These are phyloP conservation scores for Platycheirus rosarum DNA, from an alignment of 2,888 invertebrate genomes.

Conservation along the genomic window DNA sequence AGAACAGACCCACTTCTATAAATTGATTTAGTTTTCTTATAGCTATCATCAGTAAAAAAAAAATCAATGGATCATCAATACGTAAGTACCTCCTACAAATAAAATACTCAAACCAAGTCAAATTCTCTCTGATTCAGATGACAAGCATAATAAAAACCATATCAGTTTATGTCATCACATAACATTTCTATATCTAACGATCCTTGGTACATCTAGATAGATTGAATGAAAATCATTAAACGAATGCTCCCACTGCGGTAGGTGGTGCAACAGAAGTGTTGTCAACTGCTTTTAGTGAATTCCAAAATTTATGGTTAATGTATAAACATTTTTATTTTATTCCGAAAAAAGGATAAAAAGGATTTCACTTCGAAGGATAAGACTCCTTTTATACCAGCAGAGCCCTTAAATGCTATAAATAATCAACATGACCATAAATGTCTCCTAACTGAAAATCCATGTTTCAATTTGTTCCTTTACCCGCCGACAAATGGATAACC, in stretches of 20 bases:
- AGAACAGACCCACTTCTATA: slow-evolving; percentile 29
- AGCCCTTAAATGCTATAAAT: slow-evolving; percentile 57
- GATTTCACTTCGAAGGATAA: slow-evolving; percentile 21
- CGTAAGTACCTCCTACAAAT: neutral
- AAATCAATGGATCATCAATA: neutral
- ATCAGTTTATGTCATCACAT: slow-evolving; percentile 36
- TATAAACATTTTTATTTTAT: slow-evolving; percentile 9
- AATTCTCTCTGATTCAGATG: neutral
- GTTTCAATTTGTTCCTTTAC: slow-evolving; percentile 68
- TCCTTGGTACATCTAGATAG: slow-evolving; percentile 10
- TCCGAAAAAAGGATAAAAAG: slow-evolving; percentile 36
- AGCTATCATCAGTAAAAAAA: neutral
- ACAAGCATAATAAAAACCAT: slow-evolving; percentile 14
- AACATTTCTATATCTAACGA: slow-evolving; percentile 1
- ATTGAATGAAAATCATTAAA: neutral
- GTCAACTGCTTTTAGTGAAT: slow-evolving; percentile 60
- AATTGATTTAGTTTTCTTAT: slow-evolving; percentile 11
- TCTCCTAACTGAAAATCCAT: slow-evolving; percentile 49
- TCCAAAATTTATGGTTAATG: slow-evolving; percentile 53
- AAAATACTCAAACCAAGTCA: neutral
- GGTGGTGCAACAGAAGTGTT: slow-evolving; percentile 73
- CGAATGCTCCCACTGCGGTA: slow-evolving; percentile 66
- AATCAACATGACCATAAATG: slow-evolving; percentile 60
- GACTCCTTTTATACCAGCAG: neutral
- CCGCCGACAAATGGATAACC: slow-evolving; percentile 9